phyloP scores from a whole-genome alignment of 2,797 vertebrate species.

The Mionectes olivaceus region DNA sequence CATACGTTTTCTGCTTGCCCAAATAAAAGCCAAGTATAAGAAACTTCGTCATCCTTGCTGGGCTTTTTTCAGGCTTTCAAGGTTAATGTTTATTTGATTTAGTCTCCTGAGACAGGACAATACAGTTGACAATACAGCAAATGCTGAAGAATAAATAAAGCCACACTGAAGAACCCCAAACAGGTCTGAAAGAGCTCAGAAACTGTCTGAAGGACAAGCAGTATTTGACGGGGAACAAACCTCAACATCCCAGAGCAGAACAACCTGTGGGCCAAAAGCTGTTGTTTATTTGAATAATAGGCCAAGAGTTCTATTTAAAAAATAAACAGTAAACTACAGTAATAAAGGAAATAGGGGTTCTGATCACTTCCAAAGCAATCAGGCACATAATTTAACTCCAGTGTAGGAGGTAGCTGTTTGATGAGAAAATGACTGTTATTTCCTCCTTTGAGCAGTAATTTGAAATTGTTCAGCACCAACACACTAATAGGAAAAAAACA shows the following conservation, averaged over 20 bases:
- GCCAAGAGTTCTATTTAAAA: not conserved
- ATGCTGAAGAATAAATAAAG: not conserved
- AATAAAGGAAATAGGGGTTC: not conserved
- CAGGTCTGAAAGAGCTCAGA: not conserved
- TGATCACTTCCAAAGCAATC: constrained; percentile 14
- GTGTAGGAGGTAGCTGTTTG: not conserved
- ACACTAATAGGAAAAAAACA: not conserved
- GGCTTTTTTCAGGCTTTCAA: not conserved
- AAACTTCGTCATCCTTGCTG: not conserved
- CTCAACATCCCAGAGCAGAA: not conserved
- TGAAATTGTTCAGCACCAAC: not conserved
- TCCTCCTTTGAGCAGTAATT: not conserved
- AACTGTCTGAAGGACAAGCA: not conserved
- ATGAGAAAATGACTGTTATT: constrained; percentile 3
- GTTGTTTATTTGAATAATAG: not conserved
- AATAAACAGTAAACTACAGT: not conserved
- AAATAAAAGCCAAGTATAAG: not conserved
- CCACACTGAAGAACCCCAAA: not conserved
- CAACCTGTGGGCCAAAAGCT: not conserved
- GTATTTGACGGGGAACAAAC: not conserved
- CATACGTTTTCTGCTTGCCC: not conserved
- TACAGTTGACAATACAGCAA: not conserved
- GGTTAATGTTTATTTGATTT: not conserved
- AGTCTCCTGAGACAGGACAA: not conserved
- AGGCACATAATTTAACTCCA: not conserved